Evolutionary conservation across 2,113 vertebrate genomes (phyloP).

Genomic region (Regulus satrapa): DNA sequence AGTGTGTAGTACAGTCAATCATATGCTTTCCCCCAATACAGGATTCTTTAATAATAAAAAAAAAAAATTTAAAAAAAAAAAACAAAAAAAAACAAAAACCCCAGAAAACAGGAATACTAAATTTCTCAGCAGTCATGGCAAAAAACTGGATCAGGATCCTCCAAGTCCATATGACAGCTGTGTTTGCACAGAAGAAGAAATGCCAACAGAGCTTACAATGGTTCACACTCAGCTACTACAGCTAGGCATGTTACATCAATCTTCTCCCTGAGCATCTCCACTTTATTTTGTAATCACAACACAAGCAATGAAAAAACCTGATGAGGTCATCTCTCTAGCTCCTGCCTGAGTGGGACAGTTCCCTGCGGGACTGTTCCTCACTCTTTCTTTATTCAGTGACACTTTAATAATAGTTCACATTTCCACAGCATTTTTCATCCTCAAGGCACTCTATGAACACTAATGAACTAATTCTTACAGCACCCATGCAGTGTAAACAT

Average conservation of each 20-base stretch:
- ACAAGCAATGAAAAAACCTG: not conserved
- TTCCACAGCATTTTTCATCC: not conserved
- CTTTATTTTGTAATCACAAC: slow-evolving; percentile 5
- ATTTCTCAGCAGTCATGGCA: not conserved
- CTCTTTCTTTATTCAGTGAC: not conserved
- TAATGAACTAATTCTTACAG: not conserved
- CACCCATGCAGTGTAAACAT: not conserved
- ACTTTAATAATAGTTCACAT: not conserved
- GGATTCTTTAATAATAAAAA: too few species aligned
- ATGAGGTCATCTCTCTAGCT: slow-evolving; percentile 3
- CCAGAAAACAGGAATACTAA: not conserved
- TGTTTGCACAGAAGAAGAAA: not conserved
- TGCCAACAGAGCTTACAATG: not conserved
- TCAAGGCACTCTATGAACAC: not conserved
- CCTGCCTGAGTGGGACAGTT: not conserved
- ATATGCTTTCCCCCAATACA: not conserved
- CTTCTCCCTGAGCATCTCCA: not conserved
- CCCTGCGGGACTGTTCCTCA: not conserved
- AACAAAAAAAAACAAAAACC: not conserved
- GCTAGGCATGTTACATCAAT: not conserved
- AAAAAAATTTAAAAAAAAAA: too few species aligned
- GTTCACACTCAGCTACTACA: not conserved
- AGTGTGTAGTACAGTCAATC: not conserved
- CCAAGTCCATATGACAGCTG: not conserved
- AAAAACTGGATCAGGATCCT: not conserved